phyloP scores from a whole-genome alignment of 2,113 vertebrate genomes.

The Varanus komodoensis region DNA sequence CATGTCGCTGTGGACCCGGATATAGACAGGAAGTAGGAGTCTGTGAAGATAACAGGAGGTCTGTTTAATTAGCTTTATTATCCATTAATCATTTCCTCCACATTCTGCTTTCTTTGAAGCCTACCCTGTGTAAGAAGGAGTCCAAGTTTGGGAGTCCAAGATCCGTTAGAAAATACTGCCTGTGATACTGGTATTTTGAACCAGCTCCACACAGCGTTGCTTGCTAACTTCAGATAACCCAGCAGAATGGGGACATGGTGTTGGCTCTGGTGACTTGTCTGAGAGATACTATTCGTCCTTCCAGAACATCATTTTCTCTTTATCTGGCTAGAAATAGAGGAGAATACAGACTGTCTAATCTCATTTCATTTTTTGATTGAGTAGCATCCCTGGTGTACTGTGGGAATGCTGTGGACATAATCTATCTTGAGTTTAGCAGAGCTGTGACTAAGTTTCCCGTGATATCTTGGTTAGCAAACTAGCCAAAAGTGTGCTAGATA shows the following conservation, averaged over 20 bases:
- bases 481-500: too few relatives aligned
- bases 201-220: background rate
- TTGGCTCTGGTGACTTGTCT: background rate
- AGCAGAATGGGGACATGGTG: background rate
- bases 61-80: too few relatives aligned
- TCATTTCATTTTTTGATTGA: too few relatives aligned
- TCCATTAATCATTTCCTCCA: too few relatives aligned
- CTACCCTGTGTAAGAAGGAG: background rate
- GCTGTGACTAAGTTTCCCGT: too few relatives aligned
- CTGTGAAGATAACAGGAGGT: too few relatives aligned
- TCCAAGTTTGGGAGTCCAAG: background rate
- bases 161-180: accelerated
- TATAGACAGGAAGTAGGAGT: too few relatives aligned
- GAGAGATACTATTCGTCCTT: background rate
- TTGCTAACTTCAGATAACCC: background rate
- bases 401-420: too few relatives aligned
- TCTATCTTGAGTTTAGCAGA: too few relatives aligned
- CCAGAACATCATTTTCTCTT: background rate
- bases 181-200: background rate
- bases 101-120: background rate
- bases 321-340: background rate
- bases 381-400: too few relatives aligned
- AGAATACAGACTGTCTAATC: background rate
- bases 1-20: too few relatives aligned
- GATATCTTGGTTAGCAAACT: too few relatives aligned